Evolutionary conservation across 2,113 vertebrate species (phyloP).

Genomic region (Jaculus jaculus): DNA sequence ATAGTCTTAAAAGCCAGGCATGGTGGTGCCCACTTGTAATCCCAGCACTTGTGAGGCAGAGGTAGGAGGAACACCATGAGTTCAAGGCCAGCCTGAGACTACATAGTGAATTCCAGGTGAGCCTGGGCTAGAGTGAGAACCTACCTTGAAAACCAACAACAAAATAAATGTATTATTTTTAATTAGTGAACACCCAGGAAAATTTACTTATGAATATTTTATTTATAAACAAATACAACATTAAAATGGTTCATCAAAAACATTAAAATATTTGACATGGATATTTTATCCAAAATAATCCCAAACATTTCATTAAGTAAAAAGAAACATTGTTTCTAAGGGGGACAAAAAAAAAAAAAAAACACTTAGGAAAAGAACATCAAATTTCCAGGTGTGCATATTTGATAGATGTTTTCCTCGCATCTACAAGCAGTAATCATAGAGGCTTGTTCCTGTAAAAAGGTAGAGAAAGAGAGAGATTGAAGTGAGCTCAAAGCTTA

Average conservation of each 20-base stretch:
- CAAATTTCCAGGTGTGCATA: neutral
- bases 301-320: neutral
- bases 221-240: conserved; percentile 20
- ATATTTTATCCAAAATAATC: neutral
- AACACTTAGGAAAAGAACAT: neutral
- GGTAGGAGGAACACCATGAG: no score
- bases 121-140: no score
- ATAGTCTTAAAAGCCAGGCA: neutral
- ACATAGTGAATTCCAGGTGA: no score
- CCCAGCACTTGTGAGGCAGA: no score
- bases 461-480: no score
- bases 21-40: no score
- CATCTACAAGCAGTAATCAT: conserved; percentile 12
- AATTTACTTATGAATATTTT: neutral
- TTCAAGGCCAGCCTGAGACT: no score
- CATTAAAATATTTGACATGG: neutral
- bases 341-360: neutral
- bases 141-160: no score
- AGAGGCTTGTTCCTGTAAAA: neutral
- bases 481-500: neutral
- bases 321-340: neutral
- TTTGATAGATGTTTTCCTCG: conserved; percentile 30
- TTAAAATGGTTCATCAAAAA: neutral
- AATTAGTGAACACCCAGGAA: neutral
- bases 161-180: no score